Evolutionary conservation across 2,888 invertebrate genomes (phyloP), one percentile per base, ranked within the genome.

Genomic region (Limnephilus rhombicus): DNA sequence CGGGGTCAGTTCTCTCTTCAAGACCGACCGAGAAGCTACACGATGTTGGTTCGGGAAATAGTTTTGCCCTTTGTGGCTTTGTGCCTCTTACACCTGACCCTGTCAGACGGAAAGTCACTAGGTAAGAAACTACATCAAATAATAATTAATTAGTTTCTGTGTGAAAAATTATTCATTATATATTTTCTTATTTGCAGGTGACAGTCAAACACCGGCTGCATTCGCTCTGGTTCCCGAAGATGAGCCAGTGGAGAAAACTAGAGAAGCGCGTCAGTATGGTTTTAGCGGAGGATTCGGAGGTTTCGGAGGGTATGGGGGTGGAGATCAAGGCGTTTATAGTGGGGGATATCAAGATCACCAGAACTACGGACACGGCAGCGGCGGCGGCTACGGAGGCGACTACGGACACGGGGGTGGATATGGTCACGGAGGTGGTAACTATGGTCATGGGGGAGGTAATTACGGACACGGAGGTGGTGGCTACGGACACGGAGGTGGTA

Each of bases 361-460:
- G n/a, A 82, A 89, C 12, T 85, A 87, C 53, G 92, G 90, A 29
- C 82, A 82, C 81, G 89, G 90, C 3, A 81, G 80, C 2, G 89
- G 90, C 3, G 85, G 80, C 2, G 89, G 41, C 5, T 89, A 89
- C 80, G 91, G 90, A 15, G 68, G 81, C 11, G 89, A 45, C 37
- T 34, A 83, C n/a, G 89, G 89, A 11, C 80, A 89, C 13, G 82
- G 80, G 13, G 45, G 37, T 13, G 85, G 83, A n/a, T 41, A 85
- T 31, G 85, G 86, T 31, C 45, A 83, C 83, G 80, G 49, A 3
- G n/a, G 68, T n/a, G 68, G 68, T 68, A 68, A 24, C 68, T 68
- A 68, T 9, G 68, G 68, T 24, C 68, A 68, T 7, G 68, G 24
- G 7, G 68, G 68, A 24, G n/a, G 68, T n/a, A 68, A 68, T 24